These are phyloP conservation scores for Phymanthus crucifer DNA, from an alignment of 92 coral and sea anemone genomes.

Conservation along the genomic window DNA sequence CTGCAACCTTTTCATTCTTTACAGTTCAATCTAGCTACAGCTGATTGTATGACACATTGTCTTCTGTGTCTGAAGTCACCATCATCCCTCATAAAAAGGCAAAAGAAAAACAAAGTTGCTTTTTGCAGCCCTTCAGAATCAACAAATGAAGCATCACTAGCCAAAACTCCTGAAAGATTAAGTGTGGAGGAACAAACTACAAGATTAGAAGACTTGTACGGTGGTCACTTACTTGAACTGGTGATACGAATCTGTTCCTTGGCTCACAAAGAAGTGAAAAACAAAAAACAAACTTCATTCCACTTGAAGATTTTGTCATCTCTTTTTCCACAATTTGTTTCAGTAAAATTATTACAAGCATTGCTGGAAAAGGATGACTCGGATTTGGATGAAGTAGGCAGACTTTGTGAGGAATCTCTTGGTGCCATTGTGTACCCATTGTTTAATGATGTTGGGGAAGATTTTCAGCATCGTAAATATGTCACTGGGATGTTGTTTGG, in stretches of 20 bases:
- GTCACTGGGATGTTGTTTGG: slow-evolving; percentile 59
- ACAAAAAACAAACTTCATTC: slow-evolving; percentile 28
- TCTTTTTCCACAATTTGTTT: slow-evolving; percentile 66
- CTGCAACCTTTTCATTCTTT: not conserved
- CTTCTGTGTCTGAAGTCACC: slow-evolving; percentile 61
- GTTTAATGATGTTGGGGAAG: slow-evolving; percentile 28
- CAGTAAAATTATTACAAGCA: slow-evolving; percentile 49
- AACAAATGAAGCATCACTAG: not conserved
- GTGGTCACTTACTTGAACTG: slow-evolving; percentile 63
- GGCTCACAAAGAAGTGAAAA: slow-evolving; percentile 49
- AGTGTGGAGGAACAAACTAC: not conserved
- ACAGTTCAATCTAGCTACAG: slow-evolving; percentile 31
- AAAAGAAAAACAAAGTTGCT: slow-evolving; percentile 57
- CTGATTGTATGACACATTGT: slow-evolving; percentile 57
- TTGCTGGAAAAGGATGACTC: slow-evolving; percentile 31
- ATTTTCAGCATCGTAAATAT: slow-evolving; percentile 7
- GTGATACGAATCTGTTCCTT: slow-evolving; percentile 49
- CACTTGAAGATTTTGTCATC: slow-evolving; percentile 64
- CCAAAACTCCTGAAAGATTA: not conserved
- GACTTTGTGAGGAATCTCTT: slow-evolving; percentile 45
- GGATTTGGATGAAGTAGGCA: slow-evolving; percentile 8
- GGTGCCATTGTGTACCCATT: slow-evolving; percentile 43
- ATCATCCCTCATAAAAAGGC: slow-evolving; percentile 29
- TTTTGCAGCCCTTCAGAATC: slow-evolving; percentile 16
- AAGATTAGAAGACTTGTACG: slow-evolving; percentile 55